Conservation (phyloP, 2,888 invertebrate species). For the Ceriagrion tenellum region DNA sequence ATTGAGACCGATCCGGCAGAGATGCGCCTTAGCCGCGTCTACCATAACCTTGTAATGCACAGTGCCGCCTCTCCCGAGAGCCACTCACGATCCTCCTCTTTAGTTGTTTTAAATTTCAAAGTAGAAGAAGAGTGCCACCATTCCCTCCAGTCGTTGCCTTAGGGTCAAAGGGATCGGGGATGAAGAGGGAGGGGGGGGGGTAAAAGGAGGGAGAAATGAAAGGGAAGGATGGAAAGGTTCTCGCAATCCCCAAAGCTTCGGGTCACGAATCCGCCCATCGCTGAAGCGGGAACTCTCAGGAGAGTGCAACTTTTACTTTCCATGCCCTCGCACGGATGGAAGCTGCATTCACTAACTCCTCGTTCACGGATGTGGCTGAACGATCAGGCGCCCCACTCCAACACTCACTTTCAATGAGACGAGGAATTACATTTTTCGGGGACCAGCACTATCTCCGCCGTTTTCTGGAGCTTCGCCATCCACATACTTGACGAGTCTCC, state of each 20-base stretch:
- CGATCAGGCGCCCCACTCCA: neutral
- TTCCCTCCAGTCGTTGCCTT: slow-evolving; percentile 2
- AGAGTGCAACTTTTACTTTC: slow-evolving; percentile 13
- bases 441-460: no score
- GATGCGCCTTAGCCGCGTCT: no score
- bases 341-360: neutral
- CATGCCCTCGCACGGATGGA: neutral
- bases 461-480: no score
- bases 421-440: no score
- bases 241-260: neutral
- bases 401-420: neutral
- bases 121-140: neutral
- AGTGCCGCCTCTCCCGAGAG: neutral
- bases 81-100: neutral
- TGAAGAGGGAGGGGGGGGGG: no score
- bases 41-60: no score
- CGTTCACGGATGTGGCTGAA: neutral
- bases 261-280: neutral
- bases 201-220: slow-evolving; percentile 11
- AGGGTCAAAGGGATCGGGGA: neutral
- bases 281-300: neutral
- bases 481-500: no score
- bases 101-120: neutral
- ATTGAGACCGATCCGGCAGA: no score
- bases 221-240: neutral